Evolutionary conservation across 1,140 invertebrate genomes (phyloP).

Genomic region (Cephus cinctus): DNA sequence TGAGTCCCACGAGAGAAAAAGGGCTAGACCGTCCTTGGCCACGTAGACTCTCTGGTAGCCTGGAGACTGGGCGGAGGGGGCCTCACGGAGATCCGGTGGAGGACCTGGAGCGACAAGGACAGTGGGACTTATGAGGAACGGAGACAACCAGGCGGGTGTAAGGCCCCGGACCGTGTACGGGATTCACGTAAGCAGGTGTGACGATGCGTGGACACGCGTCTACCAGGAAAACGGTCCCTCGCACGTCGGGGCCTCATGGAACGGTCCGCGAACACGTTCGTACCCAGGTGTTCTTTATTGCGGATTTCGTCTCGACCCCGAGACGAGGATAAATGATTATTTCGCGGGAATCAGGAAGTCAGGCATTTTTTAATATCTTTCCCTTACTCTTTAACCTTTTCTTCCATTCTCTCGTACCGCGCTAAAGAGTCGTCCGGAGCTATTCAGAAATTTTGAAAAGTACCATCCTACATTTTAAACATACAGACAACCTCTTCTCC

Average conservation of each 20-base stretch:
- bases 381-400: conserved; percentile 5
- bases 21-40: neutral
- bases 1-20: neutral
- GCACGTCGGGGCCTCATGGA: conserved; percentile 21
- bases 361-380: neutral
- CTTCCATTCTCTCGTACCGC: conserved; percentile 3
- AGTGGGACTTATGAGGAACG: too few species aligned
- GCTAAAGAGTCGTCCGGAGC: too few species aligned
- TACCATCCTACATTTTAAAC: too few species aligned
- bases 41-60: too few species aligned
- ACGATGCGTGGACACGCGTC: conserved; percentile 55
- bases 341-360: neutral
- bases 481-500: too few species aligned
- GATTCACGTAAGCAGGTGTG: conserved; percentile 53
- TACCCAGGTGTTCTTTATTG: conserved; percentile 48
- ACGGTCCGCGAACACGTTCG: too few species aligned
- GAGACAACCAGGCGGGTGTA: too few species aligned
- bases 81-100: conserved; percentile 25
- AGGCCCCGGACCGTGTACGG: conserved; percentile 29
- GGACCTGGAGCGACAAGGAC: conserved; percentile 26
- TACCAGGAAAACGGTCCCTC: conserved; percentile 43
- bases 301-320: conserved; percentile 29
- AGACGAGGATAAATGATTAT: neutral
- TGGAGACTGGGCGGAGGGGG: too few species aligned
- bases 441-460: too few species aligned